Base-by-base conservation (phyloP, 1,140 invertebrate genomes). In the Drosophila sturtevanti region DNA sequence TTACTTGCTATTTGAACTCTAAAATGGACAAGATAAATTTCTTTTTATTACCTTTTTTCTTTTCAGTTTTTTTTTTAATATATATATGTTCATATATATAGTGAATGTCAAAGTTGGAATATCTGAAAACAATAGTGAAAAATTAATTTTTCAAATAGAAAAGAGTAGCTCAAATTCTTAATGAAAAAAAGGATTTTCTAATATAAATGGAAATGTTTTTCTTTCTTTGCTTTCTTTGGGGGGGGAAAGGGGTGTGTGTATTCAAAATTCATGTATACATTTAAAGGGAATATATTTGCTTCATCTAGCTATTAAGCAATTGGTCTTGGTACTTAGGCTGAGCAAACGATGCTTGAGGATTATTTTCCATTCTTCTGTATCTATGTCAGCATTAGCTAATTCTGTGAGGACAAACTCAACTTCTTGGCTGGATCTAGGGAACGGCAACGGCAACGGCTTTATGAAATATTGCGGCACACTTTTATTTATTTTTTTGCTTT, bases 301-400 rank as follows among this genome's bases (percentile, higher is more conserved):
- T 7, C 3, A 9, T 61, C 34, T 2, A 12, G 22, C 11, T 10
- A 24, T 52, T 73, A 16, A 37, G 55, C 70, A 72, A 60, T 69
- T 51, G 65, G 58, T 24, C 68, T 18, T 52, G 70, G 52, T 67
- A 61, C 69, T 80, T 69, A 72, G 72, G 63, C 81, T 77, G 73
- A 81, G 67, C 81, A 81, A 85, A 85, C 74, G 78, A 66, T 48
- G 64, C 64, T 60, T 18, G 44, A 22, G 81, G 82, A 85, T 87
- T 87, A 85, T 85, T 74, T 68, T 75, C 78, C 70, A 65, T 81
- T 75, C 61, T 54, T 70, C 63, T 80, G 82, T 81, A 78, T 81
- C 73, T 87, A 81, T 85, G 78, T 86, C 78, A 81, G 81, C 81
- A 87, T 87, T 87, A 78, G 69, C 82, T 87, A 81, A 87, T 87